phyloP scores from a whole-genome alignment of 2,113 vertebrate genomes.

The Urocolius indicus region DNA sequence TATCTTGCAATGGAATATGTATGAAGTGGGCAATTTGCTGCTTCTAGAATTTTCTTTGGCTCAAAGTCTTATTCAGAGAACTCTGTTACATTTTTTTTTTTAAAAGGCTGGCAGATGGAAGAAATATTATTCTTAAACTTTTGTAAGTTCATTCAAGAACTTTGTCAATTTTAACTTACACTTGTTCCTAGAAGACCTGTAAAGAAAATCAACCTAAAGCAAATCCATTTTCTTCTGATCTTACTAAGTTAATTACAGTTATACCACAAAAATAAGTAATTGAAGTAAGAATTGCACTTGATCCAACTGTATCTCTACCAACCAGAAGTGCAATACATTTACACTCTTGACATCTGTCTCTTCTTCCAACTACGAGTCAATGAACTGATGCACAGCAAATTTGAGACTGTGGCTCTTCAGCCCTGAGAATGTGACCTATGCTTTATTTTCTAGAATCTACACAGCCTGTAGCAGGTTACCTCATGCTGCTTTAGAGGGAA shows the following conservation, averaged over 20 bases:
- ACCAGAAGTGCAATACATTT: background rate
- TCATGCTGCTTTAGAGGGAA: background rate
- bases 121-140: background rate
- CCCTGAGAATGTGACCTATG: background rate
- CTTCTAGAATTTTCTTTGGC: background rate
- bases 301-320: background rate
- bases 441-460: background rate
- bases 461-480: background rate
- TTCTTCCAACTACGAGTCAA: background rate
- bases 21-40: background rate
- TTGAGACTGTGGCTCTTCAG: background rate
- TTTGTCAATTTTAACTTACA: background rate
- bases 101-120: background rate
- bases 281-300: background rate
- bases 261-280: background rate
- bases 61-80: background rate
- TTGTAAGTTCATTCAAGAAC: background rate
- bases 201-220: background rate
- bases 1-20: background rate
- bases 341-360: background rate
- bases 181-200: background rate
- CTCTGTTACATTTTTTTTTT: background rate
- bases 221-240: background rate
- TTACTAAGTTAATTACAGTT: background rate
- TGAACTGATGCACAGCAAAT: background rate